A percentile compares a stretch with the other conserved stretches of the same genome.
phyloP scores from a whole-genome alignment of 2,113 vertebrate species.

The Callithrix jacchus region DNA sequence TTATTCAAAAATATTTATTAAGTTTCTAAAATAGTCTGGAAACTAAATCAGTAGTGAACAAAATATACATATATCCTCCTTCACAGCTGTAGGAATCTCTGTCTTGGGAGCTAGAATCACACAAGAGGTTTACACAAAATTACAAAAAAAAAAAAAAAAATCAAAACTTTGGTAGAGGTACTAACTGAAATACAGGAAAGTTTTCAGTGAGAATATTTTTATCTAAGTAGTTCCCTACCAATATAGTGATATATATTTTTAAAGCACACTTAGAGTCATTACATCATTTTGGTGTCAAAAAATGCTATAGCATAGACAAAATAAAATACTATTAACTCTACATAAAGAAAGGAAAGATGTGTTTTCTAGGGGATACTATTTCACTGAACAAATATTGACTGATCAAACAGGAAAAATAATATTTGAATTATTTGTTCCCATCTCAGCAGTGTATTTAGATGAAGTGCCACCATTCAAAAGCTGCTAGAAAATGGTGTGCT shows the following conservation, averaged over 20 bases:
- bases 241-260: background rate
- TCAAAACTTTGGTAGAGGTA: background rate
- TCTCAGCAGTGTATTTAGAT: background rate
- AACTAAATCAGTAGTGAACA: background rate
- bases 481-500: background rate
- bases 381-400: background rate
- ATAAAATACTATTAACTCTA: background rate
- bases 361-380: background rate
- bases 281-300: background rate
- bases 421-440: background rate
- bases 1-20: background rate
- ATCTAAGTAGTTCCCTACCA: background rate
- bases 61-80: background rate
- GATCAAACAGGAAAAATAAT: background rate
- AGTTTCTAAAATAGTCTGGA: background rate
- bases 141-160: background rate
- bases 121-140: background rate
- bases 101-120: background rate
- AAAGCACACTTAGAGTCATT: background rate
- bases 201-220: background rate
- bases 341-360: background rate
- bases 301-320: background rate
- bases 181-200: background rate
- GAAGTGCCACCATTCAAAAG: background rate
- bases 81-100: background rate